phyloP scores from a whole-genome alignment of 2,113 vertebrate genomes.

The Sialia sialis region DNA sequence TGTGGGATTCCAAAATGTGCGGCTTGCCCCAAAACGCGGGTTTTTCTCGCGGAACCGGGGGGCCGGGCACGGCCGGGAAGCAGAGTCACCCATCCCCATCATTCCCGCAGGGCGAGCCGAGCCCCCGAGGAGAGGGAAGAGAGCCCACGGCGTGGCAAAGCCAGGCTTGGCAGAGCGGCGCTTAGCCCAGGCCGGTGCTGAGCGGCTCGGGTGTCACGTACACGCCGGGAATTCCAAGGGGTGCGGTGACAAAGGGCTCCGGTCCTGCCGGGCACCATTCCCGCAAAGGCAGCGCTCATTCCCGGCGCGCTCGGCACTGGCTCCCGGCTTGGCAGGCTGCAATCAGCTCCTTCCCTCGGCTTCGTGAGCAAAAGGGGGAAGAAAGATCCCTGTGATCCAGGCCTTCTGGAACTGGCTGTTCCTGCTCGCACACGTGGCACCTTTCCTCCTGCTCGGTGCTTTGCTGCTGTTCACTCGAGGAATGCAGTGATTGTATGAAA shows the following conservation, averaged over 20 bases:
- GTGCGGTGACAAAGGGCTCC: background rate
- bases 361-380: rapidly evolving
- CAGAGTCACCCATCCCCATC: background rate
- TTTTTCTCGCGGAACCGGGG: background rate
- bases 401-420: background rate
- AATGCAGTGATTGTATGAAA: rapidly evolving
- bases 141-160: background rate
- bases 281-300: no score
- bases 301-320: rapidly evolving
- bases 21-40: rapidly evolving
- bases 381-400: background rate
- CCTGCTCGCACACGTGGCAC: background rate
- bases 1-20: no score
- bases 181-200: background rate
- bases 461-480: background rate
- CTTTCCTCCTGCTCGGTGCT: rapidly evolving
- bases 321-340: background rate
- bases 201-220: rapidly evolving
- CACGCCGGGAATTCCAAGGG: rapidly evolving
- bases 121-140: background rate
- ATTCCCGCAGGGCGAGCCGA: no score
- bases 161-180: background rate
- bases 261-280: background rate
- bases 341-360: rapidly evolving
- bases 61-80: no score